Percentiles rank a stretch among this genome's conserved stretches.
Evolutionary conservation across 1,140 invertebrate genomes (phyloP).

Genomic region (Mycetomoellerius zeteki): DNA sequence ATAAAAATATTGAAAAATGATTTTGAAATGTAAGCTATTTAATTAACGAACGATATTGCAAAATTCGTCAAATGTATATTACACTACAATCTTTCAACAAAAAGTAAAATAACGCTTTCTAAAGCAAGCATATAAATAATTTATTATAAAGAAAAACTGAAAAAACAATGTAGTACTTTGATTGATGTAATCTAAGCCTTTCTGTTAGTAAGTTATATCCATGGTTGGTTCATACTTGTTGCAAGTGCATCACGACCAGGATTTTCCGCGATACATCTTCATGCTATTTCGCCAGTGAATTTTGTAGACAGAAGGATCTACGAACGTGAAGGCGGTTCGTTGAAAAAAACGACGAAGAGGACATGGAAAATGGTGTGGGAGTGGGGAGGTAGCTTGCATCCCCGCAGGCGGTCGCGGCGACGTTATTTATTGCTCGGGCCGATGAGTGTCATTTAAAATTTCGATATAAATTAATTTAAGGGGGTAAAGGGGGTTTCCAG

Average conservation of each 20-base stretch:
- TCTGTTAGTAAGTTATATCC: neutral
- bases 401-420: constrained; percentile 47
- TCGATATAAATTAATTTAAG: constrained; percentile 86
- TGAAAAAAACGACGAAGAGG: constrained; percentile 19
- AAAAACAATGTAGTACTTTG: neutral
- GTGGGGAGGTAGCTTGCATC: constrained; percentile 26
- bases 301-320: constrained; percentile 52
- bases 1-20: neutral
- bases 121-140: constrained; percentile 21
- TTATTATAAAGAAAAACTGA: neutral
- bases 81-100: neutral
- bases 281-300: constrained; percentile 39
- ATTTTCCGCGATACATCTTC: constrained; percentile 50
- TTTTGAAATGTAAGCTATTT: neutral
- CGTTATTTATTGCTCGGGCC: constrained; percentile 82
- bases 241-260: neutral
- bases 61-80: neutral
- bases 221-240: neutral
- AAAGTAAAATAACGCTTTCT: neutral
- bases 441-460: constrained; percentile 86
- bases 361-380: constrained; percentile 9
- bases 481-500: constrained; percentile 80
- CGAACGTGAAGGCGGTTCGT: constrained; percentile 10
- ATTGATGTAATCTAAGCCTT: neutral
- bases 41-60: neutral